Evolutionary conservation across 2,797 vertebrate species (phyloP).

Genomic region (Simalia tracyae): DNA sequence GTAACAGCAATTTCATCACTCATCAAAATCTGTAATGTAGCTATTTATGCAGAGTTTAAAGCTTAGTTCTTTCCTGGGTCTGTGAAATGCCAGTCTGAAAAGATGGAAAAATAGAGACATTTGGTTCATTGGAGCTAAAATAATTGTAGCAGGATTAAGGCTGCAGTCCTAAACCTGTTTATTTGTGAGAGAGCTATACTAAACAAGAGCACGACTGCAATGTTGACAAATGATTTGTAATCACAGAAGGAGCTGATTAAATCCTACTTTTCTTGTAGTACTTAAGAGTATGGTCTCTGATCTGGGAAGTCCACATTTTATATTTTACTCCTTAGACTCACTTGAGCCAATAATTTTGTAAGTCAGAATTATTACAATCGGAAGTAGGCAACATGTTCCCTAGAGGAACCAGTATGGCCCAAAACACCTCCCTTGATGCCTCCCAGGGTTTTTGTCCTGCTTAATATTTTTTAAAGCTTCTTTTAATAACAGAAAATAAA

Average conservation of each 20-base stretch:
- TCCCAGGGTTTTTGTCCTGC: neutral
- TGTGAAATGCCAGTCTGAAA: neutral
- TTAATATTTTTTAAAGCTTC: neutral
- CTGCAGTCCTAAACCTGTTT: neutral
- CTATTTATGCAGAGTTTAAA: conserved; percentile 8
- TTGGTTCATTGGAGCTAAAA: neutral
- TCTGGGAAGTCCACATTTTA: neutral
- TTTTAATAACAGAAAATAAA: neutral
- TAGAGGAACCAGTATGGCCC: neutral
- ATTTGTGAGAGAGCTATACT: neutral
- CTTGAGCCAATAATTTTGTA: neutral
- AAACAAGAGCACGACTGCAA: neutral
- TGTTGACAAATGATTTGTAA: neutral
- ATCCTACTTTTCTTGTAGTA: neutral
- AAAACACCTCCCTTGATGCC: neutral
- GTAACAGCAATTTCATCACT: neutral
- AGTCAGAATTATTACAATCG: neutral
- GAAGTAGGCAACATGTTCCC: neutral
- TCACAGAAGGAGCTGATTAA: neutral
- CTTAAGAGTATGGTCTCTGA: neutral
- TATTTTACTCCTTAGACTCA: neutral
- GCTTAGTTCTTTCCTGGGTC: neutral
- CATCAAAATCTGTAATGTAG: neutral
- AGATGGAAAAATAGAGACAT: neutral
- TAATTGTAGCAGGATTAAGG: neutral